A percentile compares a stretch with the other conserved stretches of the same genome.
These are phyloP conservation scores for Limenitis camilla DNA, from an alignment of 2,888 invertebrate genomes.

Conservation along the genomic window DNA sequence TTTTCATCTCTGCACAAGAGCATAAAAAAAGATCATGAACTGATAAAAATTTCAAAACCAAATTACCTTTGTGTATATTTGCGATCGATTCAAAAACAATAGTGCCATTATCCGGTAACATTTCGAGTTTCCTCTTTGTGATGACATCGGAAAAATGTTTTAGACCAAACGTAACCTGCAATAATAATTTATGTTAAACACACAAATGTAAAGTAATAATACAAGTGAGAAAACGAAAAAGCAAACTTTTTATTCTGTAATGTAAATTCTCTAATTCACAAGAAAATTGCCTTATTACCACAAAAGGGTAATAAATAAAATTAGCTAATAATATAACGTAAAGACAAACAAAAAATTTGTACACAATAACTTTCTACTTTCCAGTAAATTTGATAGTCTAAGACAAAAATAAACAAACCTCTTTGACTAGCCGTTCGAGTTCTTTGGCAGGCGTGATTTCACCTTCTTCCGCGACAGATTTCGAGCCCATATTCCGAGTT, in stretches of 20 bases:
- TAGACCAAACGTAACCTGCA: conserved; percentile 73
- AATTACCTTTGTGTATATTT: conserved; percentile 83
- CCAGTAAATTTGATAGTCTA: conserved; percentile 6
- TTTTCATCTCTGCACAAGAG: conserved; percentile 5
- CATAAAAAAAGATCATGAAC: conserved; percentile 12
- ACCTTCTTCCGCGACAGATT: conserved; percentile 73
- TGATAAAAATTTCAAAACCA: conserved; percentile 19
- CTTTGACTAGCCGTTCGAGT: conserved; percentile 83
- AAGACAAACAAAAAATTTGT: too few species aligned
- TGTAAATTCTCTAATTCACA: too few species aligned
- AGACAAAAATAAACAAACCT: conserved; percentile 46
- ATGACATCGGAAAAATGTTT: conserved; percentile 95
- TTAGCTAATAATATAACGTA: too few species aligned
- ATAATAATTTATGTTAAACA: conserved; percentile 6
- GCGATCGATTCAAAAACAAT: conserved; percentile 94
- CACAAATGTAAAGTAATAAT: background rate
- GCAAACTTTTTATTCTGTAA: too few species aligned
- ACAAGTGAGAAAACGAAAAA: too few species aligned
- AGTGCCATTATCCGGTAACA: conserved; percentile 94
- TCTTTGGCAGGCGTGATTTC: conserved; percentile 81
- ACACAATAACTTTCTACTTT: background rate
- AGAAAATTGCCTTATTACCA: too few species aligned
- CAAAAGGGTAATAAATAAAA: too few species aligned
- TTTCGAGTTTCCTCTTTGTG: conserved; percentile 91
- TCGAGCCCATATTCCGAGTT: conserved; percentile 63